Base-by-base conservation (phyloP, 2,888 invertebrate species). In the Taphrorychus bicolor region DNA sequence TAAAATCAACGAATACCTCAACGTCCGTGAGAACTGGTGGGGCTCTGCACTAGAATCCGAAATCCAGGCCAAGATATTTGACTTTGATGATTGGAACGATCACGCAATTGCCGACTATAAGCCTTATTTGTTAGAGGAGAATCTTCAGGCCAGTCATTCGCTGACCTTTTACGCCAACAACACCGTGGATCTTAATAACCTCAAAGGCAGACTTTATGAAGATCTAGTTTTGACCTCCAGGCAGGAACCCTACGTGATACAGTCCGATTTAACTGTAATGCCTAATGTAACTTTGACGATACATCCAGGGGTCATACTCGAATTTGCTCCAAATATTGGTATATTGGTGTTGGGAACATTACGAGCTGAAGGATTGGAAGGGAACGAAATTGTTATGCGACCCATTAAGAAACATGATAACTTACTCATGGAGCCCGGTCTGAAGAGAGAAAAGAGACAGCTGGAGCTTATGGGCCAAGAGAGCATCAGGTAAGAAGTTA, bases 81-180 rank as follows among this genome's bases (percentile, higher is more conserved):
- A 98, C 83, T 98, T 99, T 82, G 97, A 99, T 80, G 98, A 98
- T 80, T 99, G 99, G 98, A 99, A 99, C 80, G 95, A 96, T 81
- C 97, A 95, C 80, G 97, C 97, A 0, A 89, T 97, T 58, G 98
- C 97, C 0, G 87, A 91, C 11, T 99, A 92, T 81, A 87, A 91
- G 60, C 99, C 98, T 0, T 98, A 90, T 81, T 86, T 97, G 64
- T 87, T 91, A 0, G 90, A 90, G 78, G 90, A 94, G 72, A 85
- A 87, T 54, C 88, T 93, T 75, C 91, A 92, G 71, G 87, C 92
- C 0, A 93, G 92, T 73, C 85, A 92, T 22, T 94, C 94, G 0
- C 86, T 89, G 0, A 86, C 89, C 0, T 89, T 88, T 79, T 18
- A 41, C 7, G 87, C 86, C 62, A 84, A 86, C 62, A 83, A 85